phyloP scores from a whole-genome alignment of 2,797 vertebrate species.

The Emydoidea blandingii region DNA sequence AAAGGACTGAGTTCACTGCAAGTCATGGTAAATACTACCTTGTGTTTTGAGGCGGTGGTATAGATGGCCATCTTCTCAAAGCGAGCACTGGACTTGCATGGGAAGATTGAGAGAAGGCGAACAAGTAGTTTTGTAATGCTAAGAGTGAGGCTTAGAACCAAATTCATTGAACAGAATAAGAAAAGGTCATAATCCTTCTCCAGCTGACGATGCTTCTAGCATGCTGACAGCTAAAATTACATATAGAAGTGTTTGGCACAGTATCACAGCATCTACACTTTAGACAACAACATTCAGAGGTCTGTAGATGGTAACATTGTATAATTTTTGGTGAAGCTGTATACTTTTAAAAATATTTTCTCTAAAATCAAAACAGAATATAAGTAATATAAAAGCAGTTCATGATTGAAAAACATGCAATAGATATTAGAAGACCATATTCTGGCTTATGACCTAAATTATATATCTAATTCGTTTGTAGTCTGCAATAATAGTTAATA shows the following conservation, averaged over 20 bases:
- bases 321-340: not conserved
- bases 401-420: not conserved
- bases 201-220: not conserved
- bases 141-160: not conserved
- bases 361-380: not conserved
- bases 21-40: not conserved
- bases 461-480: not conserved
- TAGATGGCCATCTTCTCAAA: not conserved
- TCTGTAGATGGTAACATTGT: not conserved
- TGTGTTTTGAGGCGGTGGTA: not conserved
- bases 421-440: not conserved
- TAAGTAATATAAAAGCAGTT: not conserved
- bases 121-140: not conserved
- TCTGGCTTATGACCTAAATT: not conserved
- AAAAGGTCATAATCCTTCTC: not conserved
- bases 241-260: not conserved
- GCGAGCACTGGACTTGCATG: not conserved
- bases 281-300: fast-evolving
- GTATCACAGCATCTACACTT: not conserved
- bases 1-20: not conserved
- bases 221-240: not conserved
- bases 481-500: not conserved
- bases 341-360: not conserved
- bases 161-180: not conserved
- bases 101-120: not conserved